These are phyloP conservation scores for Augochlora pura DNA, from an alignment of 1,140 invertebrate species.

Conservation along the genomic window DNA sequence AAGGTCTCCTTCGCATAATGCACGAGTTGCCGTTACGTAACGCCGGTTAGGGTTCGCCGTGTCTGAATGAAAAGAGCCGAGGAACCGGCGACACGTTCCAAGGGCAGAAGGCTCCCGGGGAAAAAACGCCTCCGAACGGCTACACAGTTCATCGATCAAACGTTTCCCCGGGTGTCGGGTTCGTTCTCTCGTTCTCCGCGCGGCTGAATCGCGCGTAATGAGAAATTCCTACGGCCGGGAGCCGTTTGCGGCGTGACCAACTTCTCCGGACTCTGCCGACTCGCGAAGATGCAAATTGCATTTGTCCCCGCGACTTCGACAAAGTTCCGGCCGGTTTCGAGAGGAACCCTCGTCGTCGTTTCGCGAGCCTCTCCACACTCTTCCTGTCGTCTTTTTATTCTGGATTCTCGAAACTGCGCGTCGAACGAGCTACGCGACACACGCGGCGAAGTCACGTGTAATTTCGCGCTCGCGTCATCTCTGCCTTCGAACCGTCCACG, in stretches of 20 bases:
- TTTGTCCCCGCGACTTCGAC: background rate
- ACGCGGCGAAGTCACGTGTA: background rate
- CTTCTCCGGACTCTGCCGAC: too few relatives aligned
- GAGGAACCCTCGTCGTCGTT: background rate
- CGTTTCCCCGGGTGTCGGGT: background rate
- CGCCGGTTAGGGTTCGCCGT: conserved; percentile 9
- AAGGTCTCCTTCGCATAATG: conserved; percentile 55
- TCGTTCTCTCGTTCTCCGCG: background rate
- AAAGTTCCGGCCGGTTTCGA: background rate
- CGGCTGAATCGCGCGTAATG: background rate
- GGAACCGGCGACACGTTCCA: background rate
- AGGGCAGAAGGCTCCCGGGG: background rate
- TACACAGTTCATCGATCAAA: too few relatives aligned
- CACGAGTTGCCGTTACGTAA: conserved; percentile 48
- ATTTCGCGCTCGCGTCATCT: background rate
- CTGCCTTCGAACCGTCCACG: too few relatives aligned
- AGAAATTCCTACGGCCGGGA: background rate
- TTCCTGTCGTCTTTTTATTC: background rate
- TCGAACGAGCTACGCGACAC: background rate
- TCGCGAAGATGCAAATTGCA: background rate
- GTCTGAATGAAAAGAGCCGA: conserved; percentile 36
- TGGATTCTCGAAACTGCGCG: background rate
- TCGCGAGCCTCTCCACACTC: background rate
- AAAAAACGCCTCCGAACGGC: too few relatives aligned
- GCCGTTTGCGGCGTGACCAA: too few relatives aligned